A percentile compares a stretch with the other conserved stretches of the same genome.
These are phyloP conservation scores for Biston stratarius DNA, from an alignment of 2,888 invertebrate genomes.

Conservation along the genomic window DNA sequence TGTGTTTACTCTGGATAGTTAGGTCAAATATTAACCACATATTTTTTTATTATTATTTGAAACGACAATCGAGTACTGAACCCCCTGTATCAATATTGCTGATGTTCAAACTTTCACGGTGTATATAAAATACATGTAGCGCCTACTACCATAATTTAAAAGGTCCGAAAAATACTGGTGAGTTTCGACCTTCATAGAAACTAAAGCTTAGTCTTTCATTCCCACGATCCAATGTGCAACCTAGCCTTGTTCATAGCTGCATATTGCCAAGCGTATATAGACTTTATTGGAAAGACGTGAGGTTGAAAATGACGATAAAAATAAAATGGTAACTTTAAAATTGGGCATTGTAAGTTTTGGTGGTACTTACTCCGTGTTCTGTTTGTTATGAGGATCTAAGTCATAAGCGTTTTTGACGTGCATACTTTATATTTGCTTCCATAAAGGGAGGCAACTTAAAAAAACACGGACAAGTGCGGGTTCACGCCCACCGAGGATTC, in stretches of 20 bases:
- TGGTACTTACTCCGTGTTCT: constrained; percentile 47
- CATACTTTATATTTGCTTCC: no score
- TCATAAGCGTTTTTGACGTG: constrained; percentile 2
- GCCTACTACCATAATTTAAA: no score
- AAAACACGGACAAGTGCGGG: no score
- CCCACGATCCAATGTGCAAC: constrained; percentile 29
- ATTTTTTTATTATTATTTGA: no score
- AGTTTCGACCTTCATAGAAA: constrained; percentile 17
- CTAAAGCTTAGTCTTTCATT: constrained; percentile 35
- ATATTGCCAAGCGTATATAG: constrained; percentile 7
- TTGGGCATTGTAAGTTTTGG: constrained; percentile 68
- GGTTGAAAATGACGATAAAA: constrained; percentile 13
- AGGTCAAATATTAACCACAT: no score
- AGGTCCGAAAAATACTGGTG: background rate
- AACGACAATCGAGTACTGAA: no score
- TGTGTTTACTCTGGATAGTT: no score
- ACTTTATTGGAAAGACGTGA: constrained; percentile 9
- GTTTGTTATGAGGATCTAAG: constrained; percentile 30
- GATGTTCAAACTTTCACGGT: no score
- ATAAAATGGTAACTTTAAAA: constrained; percentile 57
- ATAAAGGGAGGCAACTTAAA: no score
- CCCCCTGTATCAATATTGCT: no score
- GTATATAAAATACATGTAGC: no score
- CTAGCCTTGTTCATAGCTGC: constrained; percentile 17
- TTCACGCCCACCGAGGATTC: no score